Percentiles rank a stretch among this genome's conserved stretches.
phyloP scores from a whole-genome alignment of 2,797 vertebrate genomes.

The Spondyliosoma cantharus region DNA sequence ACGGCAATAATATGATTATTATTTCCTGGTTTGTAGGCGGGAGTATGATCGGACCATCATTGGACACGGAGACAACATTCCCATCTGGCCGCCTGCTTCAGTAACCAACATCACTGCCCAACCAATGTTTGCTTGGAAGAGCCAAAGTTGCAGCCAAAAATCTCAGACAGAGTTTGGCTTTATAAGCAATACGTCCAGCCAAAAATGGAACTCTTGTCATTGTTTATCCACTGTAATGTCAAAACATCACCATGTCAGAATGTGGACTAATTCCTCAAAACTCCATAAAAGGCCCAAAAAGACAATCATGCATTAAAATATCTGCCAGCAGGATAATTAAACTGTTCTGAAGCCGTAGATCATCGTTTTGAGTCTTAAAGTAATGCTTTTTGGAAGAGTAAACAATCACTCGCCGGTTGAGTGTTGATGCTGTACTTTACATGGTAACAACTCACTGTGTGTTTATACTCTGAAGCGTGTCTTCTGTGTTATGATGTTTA shows the following conservation, averaged over 20 bases:
- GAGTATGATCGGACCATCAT: too few species aligned
- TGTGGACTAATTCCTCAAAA: neutral
- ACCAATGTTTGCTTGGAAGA: constrained; percentile 40
- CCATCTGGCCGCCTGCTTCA: too few species aligned
- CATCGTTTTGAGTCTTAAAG: neutral
- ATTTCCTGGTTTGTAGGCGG: too few species aligned
- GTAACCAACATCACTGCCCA: neutral
- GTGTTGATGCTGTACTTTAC: neutral
- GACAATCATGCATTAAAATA: neutral
- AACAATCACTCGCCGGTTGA: too few species aligned
- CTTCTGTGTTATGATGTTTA: too few species aligned
- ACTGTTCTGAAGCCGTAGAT: too few species aligned
- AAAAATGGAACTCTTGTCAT: neutral
- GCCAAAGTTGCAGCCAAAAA: neutral
- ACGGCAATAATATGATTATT: too few species aligned
- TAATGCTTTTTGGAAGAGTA: neutral
- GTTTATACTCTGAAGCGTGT: neutral
- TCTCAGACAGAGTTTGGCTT: neutral
- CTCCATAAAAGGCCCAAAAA: neutral
- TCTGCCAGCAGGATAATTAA: neutral
- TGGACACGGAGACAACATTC: too few species aligned
- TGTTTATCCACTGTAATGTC: constrained; percentile 21
- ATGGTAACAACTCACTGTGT: neutral
- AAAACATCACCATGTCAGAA: neutral
- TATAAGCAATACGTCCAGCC: neutral